Evolutionary conservation across 2,113 vertebrate species (phyloP).

Genomic region (Caracal caracal): DNA sequence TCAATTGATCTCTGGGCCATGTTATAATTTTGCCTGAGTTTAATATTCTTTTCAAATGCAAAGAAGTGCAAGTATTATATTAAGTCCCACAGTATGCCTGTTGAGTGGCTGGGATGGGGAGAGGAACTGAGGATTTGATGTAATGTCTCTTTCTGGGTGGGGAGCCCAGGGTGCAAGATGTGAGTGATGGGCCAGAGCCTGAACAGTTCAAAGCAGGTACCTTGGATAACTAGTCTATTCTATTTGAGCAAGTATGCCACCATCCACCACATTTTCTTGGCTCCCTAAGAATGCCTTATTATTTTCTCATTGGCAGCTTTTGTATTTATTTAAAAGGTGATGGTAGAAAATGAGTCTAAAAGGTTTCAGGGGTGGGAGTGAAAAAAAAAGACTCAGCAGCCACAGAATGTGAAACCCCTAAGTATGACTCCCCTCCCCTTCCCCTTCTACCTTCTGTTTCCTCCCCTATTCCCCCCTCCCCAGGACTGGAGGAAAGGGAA

Average conservation of each 20-base stretch:
- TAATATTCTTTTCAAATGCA: conserved; percentile 34
- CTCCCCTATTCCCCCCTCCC: conserved; percentile 66
- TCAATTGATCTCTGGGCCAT: conserved; percentile 23
- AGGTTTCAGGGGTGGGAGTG: neutral
- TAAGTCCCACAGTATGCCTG: neutral
- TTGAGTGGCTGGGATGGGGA: neutral
- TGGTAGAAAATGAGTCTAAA: conserved; percentile 64
- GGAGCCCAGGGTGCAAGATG: neutral
- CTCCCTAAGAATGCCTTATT: conserved; percentile 60
- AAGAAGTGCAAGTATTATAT: conserved; percentile 42
- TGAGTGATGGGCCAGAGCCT: neutral
- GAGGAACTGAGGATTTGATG: neutral
- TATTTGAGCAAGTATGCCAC: conserved; percentile 43
- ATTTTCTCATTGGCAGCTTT: conserved; percentile 67
- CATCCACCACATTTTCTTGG: conserved; percentile 50
- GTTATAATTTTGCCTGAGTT: conserved; percentile 42
- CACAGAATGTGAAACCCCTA: conserved; percentile 53
- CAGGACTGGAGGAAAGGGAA: conserved; percentile 80
- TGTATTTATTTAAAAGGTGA: conserved; percentile 69
- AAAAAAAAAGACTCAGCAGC: conserved; percentile 50
- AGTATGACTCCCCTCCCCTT: conserved; percentile 38
- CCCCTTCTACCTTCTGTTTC: conserved; percentile 51
- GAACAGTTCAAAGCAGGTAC: conserved; percentile 38
- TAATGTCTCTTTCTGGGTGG: neutral
- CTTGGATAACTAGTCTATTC: conserved; percentile 16